Evolutionary conservation across 1,140 invertebrate species (phyloP).

Genomic region (Drosophila sproati): DNA sequence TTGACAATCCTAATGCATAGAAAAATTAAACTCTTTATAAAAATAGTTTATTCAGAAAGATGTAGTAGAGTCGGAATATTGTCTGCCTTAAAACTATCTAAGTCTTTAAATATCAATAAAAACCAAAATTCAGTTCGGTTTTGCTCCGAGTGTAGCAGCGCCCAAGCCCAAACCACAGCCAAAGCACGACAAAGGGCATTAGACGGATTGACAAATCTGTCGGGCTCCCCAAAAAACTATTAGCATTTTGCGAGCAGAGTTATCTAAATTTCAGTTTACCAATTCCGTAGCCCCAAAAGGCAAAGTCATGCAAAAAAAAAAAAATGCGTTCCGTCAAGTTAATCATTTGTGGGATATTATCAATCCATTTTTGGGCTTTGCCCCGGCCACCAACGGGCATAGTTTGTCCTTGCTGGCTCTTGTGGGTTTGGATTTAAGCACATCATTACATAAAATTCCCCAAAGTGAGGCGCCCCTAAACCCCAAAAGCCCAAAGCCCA

Average conservation of each 20-base stretch:
- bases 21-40: no score
- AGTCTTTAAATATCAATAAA: no score
- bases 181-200: constrained; percentile 30
- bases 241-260: constrained; percentile 59
- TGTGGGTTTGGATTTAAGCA: constrained; percentile 64
- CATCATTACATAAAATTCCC: constrained; percentile 80
- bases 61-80: no score
- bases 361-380: constrained; percentile 79
- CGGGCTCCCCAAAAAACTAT: constrained; percentile 61
- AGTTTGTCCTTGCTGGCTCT: constrained; percentile 9
- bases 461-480: constrained; percentile 45
- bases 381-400: constrained; percentile 15
- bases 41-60: no score
- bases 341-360: constrained; percentile 83
- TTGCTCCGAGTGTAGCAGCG: no score
- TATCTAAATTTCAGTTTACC: background rate
- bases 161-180: background rate
- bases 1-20: no score
- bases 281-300: constrained; percentile 4
- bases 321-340: constrained; percentile 65
- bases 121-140: no score
- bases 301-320: constrained; percentile 54
- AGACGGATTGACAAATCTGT: constrained; percentile 73
- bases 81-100: no score
- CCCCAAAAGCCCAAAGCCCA: background rate